phyloP scores from a whole-genome alignment of 2,113 vertebrate species.

The Dromaius novaehollandiae region DNA sequence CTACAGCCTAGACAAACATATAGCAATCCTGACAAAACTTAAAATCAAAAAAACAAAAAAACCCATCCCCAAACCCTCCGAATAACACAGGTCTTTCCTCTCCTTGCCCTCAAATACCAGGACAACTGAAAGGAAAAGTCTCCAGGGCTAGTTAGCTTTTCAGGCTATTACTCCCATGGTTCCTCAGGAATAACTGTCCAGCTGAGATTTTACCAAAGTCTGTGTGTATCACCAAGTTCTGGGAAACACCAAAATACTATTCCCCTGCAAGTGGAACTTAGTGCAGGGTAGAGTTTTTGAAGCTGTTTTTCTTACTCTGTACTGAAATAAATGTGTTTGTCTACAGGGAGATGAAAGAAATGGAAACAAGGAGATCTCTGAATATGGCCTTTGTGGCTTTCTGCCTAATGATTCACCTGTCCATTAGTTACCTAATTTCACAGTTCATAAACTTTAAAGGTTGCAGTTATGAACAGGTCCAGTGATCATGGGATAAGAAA shows the following conservation, averaged over 20 bases:
- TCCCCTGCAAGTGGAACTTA: background rate
- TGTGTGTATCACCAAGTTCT: background rate
- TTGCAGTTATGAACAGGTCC: conserved; percentile 15
- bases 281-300: conserved; percentile 4
- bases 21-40: too few species aligned
- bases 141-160: background rate
- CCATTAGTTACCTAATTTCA: conserved; percentile 66
- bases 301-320: conserved; percentile 37
- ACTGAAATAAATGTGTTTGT: conserved; percentile 17
- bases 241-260: background rate
- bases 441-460: conserved; percentile 58
- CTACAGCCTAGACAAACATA: too few species aligned
- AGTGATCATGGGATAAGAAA: background rate
- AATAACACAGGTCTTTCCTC: too few species aligned
- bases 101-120: background rate
- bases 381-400: background rate
- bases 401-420: conserved; percentile 50
- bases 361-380: background rate
- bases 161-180: too few species aligned
- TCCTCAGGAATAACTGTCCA: background rate
- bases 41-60: too few species aligned
- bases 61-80: too few species aligned
- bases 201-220: too few species aligned
- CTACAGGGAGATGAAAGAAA: background rate
- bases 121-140: background rate